phyloP scores from a whole-genome alignment of 2,888 invertebrate genomes.

The Drosophila parthenogenetica region DNA sequence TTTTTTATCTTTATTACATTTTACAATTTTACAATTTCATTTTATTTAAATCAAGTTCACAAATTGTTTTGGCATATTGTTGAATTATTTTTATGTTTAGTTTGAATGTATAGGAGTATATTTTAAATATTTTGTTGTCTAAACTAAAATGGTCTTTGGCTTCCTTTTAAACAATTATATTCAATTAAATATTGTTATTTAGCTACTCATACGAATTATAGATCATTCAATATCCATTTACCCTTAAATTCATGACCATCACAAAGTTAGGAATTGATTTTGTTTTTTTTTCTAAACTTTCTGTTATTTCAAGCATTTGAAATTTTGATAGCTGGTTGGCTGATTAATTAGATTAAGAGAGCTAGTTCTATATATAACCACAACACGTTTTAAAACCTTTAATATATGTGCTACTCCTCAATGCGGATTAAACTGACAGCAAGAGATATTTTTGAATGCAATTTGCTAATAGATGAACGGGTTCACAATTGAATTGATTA shows the following conservation, averaged over 20 bases:
- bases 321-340: constrained; percentile 40
- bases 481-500: not conserved
- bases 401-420: constrained; percentile 24
- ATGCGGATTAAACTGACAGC: constrained; percentile 10
- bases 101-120: constrained; percentile 22
- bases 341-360: constrained; percentile 40
- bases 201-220: constrained; percentile 39
- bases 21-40: constrained; percentile 14
- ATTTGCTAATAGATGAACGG: constrained; percentile 2
- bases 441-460: constrained; percentile 4
- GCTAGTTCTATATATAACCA: constrained; percentile 59
- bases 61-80: constrained; percentile 44
- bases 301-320: constrained; percentile 5
- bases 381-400: constrained; percentile 57
- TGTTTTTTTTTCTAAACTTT: constrained; percentile 27
- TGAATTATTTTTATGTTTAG: constrained; percentile 17
- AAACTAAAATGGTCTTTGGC: constrained; percentile 45
- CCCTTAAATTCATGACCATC: constrained; percentile 77
- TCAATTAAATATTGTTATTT: constrained; percentile 53
- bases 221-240: constrained; percentile 48
- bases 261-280: constrained; percentile 77
- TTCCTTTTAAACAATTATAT: constrained; percentile 9
- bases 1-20: constrained; percentile 51
- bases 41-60: constrained; percentile 50
- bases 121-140: constrained; percentile 54